A percentile compares a stretch with the other conserved stretches of the same genome.
These are phyloP conservation scores for Emys orbicularis DNA, from an alignment of 2,797 vertebrate species.

Conservation along the genomic window DNA sequence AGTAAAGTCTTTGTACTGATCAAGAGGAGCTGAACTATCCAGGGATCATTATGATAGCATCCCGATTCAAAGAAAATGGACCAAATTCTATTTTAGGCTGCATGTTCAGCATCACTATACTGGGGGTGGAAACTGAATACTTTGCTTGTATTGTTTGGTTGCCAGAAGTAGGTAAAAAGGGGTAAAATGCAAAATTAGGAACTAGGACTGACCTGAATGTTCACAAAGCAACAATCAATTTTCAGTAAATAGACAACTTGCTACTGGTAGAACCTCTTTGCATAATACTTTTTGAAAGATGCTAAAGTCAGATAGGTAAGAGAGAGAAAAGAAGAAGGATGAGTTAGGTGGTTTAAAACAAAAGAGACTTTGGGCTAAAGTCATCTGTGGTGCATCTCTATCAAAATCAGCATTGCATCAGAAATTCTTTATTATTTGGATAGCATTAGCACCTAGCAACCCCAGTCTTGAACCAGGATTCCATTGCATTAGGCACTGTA, in stretches of 20 bases:
- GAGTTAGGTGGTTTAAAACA: neutral
- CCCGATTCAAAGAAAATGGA: neutral
- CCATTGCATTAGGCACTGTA: neutral
- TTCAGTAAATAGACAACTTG: neutral
- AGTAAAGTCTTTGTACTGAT: neutral
- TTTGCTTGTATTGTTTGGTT: neutral
- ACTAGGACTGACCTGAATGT: neutral
- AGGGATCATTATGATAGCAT: neutral
- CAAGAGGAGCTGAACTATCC: neutral
- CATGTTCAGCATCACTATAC: neutral
- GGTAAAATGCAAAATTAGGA: neutral
- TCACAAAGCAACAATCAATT: neutral
- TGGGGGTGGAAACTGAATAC: neutral
- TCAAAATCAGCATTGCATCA: neutral
- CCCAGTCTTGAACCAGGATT: neutral
- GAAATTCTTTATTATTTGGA: neutral
- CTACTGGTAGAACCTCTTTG: neutral
- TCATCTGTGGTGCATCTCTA: neutral
- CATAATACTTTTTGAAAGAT: neutral
- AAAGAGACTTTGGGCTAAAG: neutral
- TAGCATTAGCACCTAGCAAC: neutral
- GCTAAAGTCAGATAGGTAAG: neutral
- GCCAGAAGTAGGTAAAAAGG: neutral
- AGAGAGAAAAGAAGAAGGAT: neutral
- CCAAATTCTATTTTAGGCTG: neutral